These are phyloP conservation scores for Sebastes schlegelii DNA, from an alignment of 2,113 vertebrate species.

Conservation along the genomic window DNA sequence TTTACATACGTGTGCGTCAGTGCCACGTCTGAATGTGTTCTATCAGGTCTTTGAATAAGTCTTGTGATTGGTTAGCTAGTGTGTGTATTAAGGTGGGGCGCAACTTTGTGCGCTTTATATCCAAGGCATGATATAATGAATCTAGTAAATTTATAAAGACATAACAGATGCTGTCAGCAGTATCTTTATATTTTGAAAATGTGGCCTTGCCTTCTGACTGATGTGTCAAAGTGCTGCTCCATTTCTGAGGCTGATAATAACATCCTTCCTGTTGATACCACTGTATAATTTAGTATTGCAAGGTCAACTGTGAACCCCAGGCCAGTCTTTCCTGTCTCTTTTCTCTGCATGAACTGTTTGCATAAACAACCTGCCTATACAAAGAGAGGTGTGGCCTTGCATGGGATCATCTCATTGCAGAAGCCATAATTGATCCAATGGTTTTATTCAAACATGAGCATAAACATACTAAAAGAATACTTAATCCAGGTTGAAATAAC, in stretches of 20 bases:
- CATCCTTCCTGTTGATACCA: constrained; percentile 7
- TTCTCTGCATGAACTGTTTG: not conserved
- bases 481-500: not conserved
- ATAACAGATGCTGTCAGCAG: not conserved
- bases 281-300: constrained; percentile 1
- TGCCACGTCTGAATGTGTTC: constrained; percentile 50
- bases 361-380: not conserved
- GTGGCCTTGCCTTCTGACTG: not conserved
- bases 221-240: not conserved
- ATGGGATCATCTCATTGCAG: not conserved
- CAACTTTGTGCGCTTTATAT: not conserved
- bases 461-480: not conserved
- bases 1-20: constrained; percentile 7
- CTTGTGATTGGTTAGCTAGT: constrained; percentile 14
- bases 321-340: not conserved
- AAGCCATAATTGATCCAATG: not conserved
- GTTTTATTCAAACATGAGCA: not conserved
- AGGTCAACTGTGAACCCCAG: constrained; percentile 8
- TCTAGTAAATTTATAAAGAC: not conserved
- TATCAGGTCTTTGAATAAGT: constrained; percentile 9
- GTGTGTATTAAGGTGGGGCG: too few species aligned
- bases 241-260: constrained; percentile 19
- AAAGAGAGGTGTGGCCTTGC: not conserved
- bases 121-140: not conserved
- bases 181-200: not conserved